These are phyloP conservation scores for Chelmon rostratus DNA, from an alignment of 2,797 vertebrate genomes.

Conservation along the genomic window DNA sequence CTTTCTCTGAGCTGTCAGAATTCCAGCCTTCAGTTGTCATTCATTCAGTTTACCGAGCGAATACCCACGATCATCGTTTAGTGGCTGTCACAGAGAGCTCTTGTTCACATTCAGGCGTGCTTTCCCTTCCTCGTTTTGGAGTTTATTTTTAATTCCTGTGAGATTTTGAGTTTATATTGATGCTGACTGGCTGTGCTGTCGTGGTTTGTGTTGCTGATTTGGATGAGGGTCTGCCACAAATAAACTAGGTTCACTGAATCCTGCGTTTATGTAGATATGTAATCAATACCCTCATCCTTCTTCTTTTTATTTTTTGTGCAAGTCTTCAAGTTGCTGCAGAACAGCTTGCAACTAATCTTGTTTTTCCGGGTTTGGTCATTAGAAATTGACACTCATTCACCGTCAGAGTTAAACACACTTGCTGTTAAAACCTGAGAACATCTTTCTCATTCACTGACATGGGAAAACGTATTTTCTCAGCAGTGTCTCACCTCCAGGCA, in stretches of 20 bases:
- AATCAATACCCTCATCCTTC: background rate
- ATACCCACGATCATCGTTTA: background rate
- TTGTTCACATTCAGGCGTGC: background rate
- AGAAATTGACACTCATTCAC: background rate
- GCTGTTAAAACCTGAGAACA: constrained; percentile 34
- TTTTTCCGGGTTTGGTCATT: background rate
- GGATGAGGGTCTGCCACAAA: background rate
- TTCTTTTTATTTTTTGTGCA: background rate
- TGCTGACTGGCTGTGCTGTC: background rate
- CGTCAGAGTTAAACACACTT: background rate
- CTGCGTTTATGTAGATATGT: background rate
- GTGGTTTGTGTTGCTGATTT: background rate
- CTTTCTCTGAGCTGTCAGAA: constrained; percentile 26
- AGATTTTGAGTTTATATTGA: background rate
- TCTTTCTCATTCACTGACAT: constrained; percentile 24
- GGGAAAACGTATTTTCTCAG: constrained; percentile 35
- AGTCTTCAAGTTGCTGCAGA: background rate
- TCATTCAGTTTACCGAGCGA: background rate
- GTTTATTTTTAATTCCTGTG: background rate
- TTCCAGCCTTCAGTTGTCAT: constrained; percentile 7
- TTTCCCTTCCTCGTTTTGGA: background rate
- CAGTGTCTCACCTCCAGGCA: constrained; percentile 27
- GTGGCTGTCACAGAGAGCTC: background rate
- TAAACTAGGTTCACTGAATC: background rate
- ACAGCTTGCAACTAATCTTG: background rate